Conservation (phyloP, 2,113 vertebrate genomes). For the Oenanthe oenanthe region DNA sequence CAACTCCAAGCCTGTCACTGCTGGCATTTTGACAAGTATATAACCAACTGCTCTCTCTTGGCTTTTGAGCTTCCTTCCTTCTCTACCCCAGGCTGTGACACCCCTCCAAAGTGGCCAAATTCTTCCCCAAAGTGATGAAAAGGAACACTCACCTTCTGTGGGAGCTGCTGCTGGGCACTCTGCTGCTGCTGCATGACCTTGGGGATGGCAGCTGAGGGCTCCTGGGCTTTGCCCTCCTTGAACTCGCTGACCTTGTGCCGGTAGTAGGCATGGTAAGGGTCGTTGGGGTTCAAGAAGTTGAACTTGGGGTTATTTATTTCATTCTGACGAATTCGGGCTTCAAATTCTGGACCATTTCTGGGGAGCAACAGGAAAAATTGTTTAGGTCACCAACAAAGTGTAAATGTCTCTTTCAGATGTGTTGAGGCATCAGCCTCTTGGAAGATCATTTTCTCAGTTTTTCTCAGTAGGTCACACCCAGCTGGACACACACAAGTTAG, state of each 20-base stretch:
- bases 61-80: neutral
- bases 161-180: conserved; percentile 86
- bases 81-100: neutral
- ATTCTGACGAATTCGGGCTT: conserved; percentile 97
- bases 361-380: neutral
- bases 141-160: conserved; percentile 84
- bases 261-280: conserved; percentile 99
- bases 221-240: conserved; percentile 96
- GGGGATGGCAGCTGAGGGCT: conserved; percentile 94
- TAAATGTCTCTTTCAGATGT: neutral
- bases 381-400: neutral
- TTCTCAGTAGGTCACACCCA: neutral
- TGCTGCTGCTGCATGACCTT: conserved; percentile 98
- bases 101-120: neutral
- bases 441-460: neutral
- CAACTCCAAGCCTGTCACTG: neutral
- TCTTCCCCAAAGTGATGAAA: accelerated
- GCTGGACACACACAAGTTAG: neutral
- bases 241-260: conserved; percentile 99
- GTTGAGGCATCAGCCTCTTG: neutral
- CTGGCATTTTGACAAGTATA: neutral
- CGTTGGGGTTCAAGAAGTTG: conserved; percentile 96
- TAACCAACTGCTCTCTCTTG: neutral
- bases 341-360: conserved; percentile 98
- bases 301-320: conserved; percentile 99